Conservation (phyloP, 2,797 vertebrate species). For the Myotis pilosus region DNA sequence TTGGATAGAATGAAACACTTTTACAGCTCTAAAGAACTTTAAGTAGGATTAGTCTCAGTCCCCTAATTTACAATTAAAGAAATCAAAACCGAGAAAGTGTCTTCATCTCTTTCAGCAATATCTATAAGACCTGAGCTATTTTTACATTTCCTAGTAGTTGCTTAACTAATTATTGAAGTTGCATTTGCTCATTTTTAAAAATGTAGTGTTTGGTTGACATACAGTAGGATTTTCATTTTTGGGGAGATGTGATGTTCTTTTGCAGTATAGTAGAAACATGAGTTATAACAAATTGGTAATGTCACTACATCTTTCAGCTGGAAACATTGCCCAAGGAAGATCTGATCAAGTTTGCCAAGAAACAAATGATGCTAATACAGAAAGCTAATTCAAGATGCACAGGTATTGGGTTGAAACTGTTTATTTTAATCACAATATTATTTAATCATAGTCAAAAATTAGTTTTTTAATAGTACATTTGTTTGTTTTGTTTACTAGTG, state of each 20-base stretch:
- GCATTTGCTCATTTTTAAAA: neutral
- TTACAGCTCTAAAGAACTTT: neutral
- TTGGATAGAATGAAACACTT: neutral
- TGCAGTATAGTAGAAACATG: slow-evolving; percentile 18
- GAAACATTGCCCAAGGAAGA: slow-evolving; percentile 96
- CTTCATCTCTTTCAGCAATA: neutral
- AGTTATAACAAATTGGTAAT: slow-evolving; percentile 50
- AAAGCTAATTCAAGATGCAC: slow-evolving; percentile 92
- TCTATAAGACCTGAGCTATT: neutral
- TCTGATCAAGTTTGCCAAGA: slow-evolving; percentile 98
- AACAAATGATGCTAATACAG: slow-evolving; percentile 93
- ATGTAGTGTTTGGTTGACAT: neutral
- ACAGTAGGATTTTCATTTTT: slow-evolving; percentile 14
- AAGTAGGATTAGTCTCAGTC: neutral
- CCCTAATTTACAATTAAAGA: neutral
- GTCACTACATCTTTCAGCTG: slow-evolving; percentile 85
- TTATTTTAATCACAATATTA: neutral
- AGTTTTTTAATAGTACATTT: neutral
- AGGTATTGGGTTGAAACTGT: slow-evolving; percentile 84
- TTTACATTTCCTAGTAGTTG: neutral
- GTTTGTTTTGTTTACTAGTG: neutral
- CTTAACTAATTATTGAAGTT: neutral
- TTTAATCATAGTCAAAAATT: slow-evolving; percentile 2
- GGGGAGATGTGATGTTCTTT: neutral
- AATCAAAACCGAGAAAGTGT: neutral